A percentile compares a stretch with the other conserved stretches of the same genome.
These are phyloP conservation scores for Camponotus pennsylvanicus DNA, from an alignment of 1,140 invertebrate species.

Conservation along the genomic window DNA sequence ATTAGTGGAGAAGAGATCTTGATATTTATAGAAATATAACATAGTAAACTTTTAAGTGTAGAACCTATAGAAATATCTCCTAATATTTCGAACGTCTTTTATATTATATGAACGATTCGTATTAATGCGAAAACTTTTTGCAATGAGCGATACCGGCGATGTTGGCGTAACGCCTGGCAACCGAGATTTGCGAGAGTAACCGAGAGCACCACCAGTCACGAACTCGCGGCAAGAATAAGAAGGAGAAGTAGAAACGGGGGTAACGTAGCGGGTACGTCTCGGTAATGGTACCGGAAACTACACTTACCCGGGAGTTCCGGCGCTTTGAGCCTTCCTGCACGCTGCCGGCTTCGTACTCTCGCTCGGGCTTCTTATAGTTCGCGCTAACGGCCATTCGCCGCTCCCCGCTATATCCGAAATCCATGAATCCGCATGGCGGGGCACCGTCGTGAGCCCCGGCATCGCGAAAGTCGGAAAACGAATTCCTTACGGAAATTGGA, in stretches of 20 bases:
- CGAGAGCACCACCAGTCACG: slow-evolving; percentile 44
- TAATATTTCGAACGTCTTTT: not conserved
- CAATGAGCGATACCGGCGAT: not conserved
- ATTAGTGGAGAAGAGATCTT: not conserved
- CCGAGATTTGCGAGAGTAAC: slow-evolving; percentile 56
- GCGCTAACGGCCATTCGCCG: slow-evolving; percentile 74
- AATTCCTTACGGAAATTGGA: slow-evolving; percentile 66
- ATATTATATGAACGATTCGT: not conserved
- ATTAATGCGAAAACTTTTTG: slow-evolving; percentile 17
- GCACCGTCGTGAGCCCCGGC: slow-evolving; percentile 34
- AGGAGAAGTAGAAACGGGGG: slow-evolving; percentile 70
- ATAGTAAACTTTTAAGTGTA: too few species aligned
- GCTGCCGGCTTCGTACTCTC: slow-evolving; percentile 49
- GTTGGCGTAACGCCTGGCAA: slow-evolving; percentile 12
- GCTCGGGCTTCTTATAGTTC: slow-evolving; percentile 66
- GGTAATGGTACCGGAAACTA: slow-evolving; percentile 83
- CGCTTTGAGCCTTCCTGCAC: slow-evolving; percentile 75
- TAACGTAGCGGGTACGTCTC: slow-evolving; percentile 73
- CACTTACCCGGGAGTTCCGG: slow-evolving; percentile 82
- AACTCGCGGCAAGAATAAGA: slow-evolving; percentile 40
- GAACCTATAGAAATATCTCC: not conserved
- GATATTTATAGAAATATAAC: not conserved
- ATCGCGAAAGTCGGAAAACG: slow-evolving; percentile 53
- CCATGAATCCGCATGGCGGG: slow-evolving; percentile 65
- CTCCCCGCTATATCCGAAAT: slow-evolving; percentile 75